A percentile compares a stretch with the other conserved stretches of the same genome.
Evolutionary conservation across 2,888 invertebrate species (phyloP).

Genomic region (Sinopyrophorus schimmeli): DNA sequence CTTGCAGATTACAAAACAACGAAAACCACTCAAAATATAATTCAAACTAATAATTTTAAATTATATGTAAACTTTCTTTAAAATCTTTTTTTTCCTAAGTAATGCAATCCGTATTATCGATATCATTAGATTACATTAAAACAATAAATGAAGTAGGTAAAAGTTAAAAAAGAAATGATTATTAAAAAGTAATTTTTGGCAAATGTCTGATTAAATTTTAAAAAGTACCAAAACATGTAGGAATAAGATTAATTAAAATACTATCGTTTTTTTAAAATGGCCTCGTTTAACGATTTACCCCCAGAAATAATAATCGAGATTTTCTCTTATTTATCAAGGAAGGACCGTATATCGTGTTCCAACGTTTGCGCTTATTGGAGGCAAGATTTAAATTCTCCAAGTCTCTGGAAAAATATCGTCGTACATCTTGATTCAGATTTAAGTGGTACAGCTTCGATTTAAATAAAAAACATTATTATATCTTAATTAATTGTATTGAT

Average conservation of each 20-base stretch:
- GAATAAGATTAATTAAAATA: constrained; percentile 13
- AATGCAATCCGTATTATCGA: too few species aligned
- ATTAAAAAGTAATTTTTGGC: constrained; percentile 15
- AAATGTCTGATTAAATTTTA: constrained; percentile 16
- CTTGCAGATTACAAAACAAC: too few species aligned
- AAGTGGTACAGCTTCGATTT: constrained; percentile 35
- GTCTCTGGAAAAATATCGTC: constrained; percentile 46
- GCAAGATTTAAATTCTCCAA: constrained; percentile 41
- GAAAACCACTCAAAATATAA: too few species aligned
- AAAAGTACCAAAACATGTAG: background rate
- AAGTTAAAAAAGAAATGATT: too few species aligned
- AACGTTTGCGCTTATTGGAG: constrained; percentile 47
- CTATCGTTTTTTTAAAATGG: constrained; percentile 29
- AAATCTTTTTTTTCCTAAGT: too few species aligned
- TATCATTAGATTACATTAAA: too few species aligned
- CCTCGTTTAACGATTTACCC: constrained; percentile 42
- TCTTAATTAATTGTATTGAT: constrained; percentile 14
- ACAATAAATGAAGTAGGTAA: too few species aligned
- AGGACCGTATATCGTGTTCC: constrained; percentile 47
- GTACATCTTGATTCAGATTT: constrained; percentile 49
- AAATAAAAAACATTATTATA: background rate
- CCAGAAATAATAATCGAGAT: constrained; percentile 45
- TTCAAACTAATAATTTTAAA: too few species aligned
- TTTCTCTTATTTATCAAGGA: constrained; percentile 43
- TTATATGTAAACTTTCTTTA: too few species aligned